These are phyloP conservation scores for Mellilla xanthometata DNA, from an alignment of 2,888 invertebrate species.

Conservation along the genomic window DNA sequence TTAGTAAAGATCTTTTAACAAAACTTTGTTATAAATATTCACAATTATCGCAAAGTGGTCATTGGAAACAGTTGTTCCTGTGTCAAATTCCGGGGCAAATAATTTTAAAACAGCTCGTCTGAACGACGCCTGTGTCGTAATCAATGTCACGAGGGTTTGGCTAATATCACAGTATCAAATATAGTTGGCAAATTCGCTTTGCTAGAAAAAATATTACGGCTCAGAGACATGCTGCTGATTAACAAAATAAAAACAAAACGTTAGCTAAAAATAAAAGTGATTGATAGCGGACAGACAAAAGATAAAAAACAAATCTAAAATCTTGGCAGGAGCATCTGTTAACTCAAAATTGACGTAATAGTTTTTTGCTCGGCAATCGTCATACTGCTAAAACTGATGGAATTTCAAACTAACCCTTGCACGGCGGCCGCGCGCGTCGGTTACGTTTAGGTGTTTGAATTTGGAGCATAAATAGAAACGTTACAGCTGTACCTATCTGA, in stretches of 20 bases:
- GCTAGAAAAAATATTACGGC: constrained; percentile 11
- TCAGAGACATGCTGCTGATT: too few species aligned
- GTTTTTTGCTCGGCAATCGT: background rate
- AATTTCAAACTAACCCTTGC: background rate
- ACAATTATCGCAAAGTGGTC: background rate
- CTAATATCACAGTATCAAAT: constrained; percentile 21
- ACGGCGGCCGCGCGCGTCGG: too few species aligned
- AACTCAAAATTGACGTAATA: background rate
- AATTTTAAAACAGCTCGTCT: constrained; percentile 54
- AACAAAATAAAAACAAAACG: constrained; percentile 7
- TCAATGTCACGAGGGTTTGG: constrained; percentile 47
- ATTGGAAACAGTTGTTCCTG: constrained; percentile 37
- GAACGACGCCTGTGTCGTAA: constrained; percentile 52
- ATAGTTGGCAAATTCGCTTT: constrained; percentile 24
- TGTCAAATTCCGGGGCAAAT: constrained; percentile 44
- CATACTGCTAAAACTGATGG: background rate
- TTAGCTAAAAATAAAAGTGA: constrained; percentile 8
- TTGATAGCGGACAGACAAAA: background rate
- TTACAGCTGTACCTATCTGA: constrained; percentile 5
- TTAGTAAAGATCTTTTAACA: too few species aligned
- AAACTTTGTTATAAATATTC: too few species aligned
- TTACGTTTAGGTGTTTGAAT: background rate
- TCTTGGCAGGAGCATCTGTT: background rate
- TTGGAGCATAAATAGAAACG: constrained; percentile 5
- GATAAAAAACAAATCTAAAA: background rate